Conservation (phyloP, 2,888 invertebrate species). For the Macropis europaea region DNA sequence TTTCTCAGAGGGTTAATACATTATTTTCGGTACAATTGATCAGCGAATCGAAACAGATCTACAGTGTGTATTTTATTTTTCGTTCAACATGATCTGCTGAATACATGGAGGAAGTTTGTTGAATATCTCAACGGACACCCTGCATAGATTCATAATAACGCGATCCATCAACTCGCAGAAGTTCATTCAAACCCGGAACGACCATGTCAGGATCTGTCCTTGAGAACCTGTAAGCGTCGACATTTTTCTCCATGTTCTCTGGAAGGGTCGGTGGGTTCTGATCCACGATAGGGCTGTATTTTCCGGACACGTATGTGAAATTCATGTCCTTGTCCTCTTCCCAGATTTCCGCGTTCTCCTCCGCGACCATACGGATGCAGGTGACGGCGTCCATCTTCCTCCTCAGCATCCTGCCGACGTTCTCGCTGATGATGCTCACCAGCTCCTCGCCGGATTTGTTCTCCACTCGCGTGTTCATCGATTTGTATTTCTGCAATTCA, state of each 20-base stretch:
- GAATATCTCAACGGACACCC: too few relatives aligned
- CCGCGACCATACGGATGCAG: conserved; percentile 90
- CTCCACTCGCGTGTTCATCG: conserved; percentile 89
- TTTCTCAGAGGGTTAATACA: too few relatives aligned
- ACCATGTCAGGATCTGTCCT: too few relatives aligned
- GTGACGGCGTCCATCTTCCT: conserved; percentile 94
- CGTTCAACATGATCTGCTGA: too few relatives aligned
- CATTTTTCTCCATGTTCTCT: conserved; percentile 70
- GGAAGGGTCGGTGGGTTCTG: conserved; percentile 69
- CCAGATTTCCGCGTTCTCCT: conserved; percentile 84
- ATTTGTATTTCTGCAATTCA: conserved; percentile 86
- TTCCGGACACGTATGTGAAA: conserved; percentile 89
- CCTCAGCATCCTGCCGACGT: conserved; percentile 91
- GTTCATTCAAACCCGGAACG: too few relatives aligned
- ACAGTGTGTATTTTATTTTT: too few relatives aligned
- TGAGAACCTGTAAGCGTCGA: conserved; percentile 54
- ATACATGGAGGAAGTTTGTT: too few relatives aligned
- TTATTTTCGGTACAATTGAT: too few relatives aligned
- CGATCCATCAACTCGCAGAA: too few relatives aligned
- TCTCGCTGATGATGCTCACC: conserved; percentile 89
- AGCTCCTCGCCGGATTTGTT: conserved; percentile 90
- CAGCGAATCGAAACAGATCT: too few relatives aligned
- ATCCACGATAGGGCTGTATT: conserved; percentile 84
- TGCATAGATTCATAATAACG: too few relatives aligned
- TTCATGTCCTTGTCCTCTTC: conserved; percentile 74